Evolutionary conservation across 2,113 vertebrate species (phyloP).

Genomic region (Zosterops lateralis): DNA sequence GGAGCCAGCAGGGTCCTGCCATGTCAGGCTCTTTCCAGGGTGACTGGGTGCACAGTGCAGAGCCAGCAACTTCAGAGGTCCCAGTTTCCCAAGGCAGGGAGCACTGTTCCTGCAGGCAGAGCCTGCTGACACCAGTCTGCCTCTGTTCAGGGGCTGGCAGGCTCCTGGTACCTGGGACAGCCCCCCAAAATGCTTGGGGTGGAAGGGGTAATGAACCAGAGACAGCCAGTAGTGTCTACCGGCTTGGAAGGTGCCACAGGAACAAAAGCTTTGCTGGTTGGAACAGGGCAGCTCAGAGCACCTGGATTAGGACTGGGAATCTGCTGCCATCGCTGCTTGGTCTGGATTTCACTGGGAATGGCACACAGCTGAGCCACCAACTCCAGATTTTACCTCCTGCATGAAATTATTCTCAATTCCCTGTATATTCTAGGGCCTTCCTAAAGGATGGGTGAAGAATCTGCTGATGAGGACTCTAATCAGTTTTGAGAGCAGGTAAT

Average conservation of each 20-base stretch:
- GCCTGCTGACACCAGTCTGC: background rate
- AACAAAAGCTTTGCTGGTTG: background rate
- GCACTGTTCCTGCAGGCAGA: background rate
- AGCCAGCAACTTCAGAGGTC: fast-evolving
- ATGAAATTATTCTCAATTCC: background rate
- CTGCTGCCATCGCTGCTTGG: background rate
- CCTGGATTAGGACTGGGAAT: background rate
- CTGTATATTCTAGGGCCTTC: background rate
- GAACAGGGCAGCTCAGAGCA: background rate
- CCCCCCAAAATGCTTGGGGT: fast-evolving
- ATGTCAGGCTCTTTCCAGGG: background rate
- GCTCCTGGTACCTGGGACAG: background rate
- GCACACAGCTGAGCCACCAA: background rate
- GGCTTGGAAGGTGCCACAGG: background rate
- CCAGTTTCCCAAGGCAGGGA: background rate
- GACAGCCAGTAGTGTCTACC: fast-evolving
- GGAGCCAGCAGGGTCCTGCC: background rate
- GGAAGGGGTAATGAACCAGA: background rate
- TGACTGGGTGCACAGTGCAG: fast-evolving
- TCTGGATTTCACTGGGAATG: background rate
- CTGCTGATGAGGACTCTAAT: slow-evolving; percentile 59
- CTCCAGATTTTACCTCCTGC: slow-evolving; percentile 21
- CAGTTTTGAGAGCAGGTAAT: slow-evolving; percentile 64
- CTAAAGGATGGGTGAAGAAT: slow-evolving; percentile 32
- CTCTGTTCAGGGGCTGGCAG: background rate